phyloP scores from a whole-genome alignment of 2,888 invertebrate genomes.

The Graphium colonna region DNA sequence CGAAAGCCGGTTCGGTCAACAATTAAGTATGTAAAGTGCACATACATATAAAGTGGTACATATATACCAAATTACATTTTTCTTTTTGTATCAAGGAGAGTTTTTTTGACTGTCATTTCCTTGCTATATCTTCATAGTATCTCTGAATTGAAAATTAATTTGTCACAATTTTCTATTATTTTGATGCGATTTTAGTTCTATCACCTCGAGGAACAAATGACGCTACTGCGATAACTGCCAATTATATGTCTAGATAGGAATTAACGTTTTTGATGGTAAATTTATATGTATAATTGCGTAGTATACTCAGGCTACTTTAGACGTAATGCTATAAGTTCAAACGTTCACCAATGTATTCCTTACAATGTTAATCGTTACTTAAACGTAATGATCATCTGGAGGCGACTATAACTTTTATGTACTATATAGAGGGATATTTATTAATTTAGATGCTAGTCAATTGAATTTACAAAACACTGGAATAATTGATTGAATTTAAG shows the following conservation, averaged over 20 bases:
- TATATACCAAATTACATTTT: too few relatives aligned
- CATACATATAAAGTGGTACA: too few relatives aligned
- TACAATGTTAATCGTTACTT: not conserved
- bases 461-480: slow-evolving; percentile 60
- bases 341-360: not conserved
- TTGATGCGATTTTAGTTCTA: too few relatives aligned
- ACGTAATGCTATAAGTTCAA: not conserved
- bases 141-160: too few relatives aligned
- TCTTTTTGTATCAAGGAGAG: too few relatives aligned
- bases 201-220: not conserved
- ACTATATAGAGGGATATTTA: slow-evolving; percentile 32
- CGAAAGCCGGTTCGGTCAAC: too few relatives aligned
- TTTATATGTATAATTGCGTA: too few relatives aligned
- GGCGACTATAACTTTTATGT: slow-evolving; percentile 25
- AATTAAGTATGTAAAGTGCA: too few relatives aligned
- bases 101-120: too few relatives aligned
- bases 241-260: not conserved
- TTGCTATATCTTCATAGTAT: too few relatives aligned
- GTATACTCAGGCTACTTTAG: not conserved
- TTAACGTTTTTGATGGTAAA: too few relatives aligned
- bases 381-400: slow-evolving; percentile 9
- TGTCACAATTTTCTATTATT: too few relatives aligned
- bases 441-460: slow-evolving; percentile 75
- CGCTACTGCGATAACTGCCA: not conserved
- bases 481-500: slow-evolving; percentile 59